A percentile compares a stretch with the other conserved stretches of the same genome.
These are phyloP conservation scores for Drosophila nigricruria DNA, from an alignment of 2,888 invertebrate genomes.

Conservation along the genomic window DNA sequence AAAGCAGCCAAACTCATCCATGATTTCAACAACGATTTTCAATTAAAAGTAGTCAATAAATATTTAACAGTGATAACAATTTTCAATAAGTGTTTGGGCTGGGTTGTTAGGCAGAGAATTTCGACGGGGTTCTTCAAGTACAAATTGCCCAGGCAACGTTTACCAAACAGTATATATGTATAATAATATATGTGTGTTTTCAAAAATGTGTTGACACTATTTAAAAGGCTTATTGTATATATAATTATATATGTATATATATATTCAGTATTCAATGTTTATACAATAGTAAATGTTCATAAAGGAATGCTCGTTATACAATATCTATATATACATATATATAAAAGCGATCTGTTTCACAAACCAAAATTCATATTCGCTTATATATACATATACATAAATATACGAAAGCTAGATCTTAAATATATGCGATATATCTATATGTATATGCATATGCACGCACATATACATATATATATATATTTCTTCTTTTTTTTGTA, in stretches of 20 bases:
- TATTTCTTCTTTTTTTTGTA: slow-evolving; percentile 18
- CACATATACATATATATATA: background rate
- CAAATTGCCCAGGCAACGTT: slow-evolving; percentile 36
- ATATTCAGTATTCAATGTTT: slow-evolving; percentile 61
- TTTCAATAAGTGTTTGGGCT: slow-evolving; percentile 21
- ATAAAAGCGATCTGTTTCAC: slow-evolving; percentile 71
- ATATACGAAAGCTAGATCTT: slow-evolving; percentile 17
- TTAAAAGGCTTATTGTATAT: slow-evolving; percentile 27
- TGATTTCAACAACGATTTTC: slow-evolving; percentile 35
- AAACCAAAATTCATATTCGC: slow-evolving; percentile 68
- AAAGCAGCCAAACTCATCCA: slow-evolving; percentile 76
- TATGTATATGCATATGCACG: slow-evolving; percentile 18
- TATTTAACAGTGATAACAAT: slow-evolving; percentile 12
- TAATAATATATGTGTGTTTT: background rate
- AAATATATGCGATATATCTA: slow-evolving; percentile 37
- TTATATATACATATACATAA: slow-evolving; percentile 47
- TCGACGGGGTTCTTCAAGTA: slow-evolving; percentile 6
- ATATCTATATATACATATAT: slow-evolving; percentile 41
- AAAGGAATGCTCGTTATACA: slow-evolving; percentile 70
- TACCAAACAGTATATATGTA: slow-evolving; percentile 14
- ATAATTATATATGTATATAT: slow-evolving; percentile 22
- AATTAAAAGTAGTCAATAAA: background rate
- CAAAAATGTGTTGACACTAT: slow-evolving; percentile 33
- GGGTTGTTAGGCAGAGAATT: slow-evolving; percentile 40
- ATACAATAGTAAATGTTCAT: slow-evolving; percentile 53